Conservation (phyloP, 64 coral and sea anemone species). For the Montipora sp. region DNA sequence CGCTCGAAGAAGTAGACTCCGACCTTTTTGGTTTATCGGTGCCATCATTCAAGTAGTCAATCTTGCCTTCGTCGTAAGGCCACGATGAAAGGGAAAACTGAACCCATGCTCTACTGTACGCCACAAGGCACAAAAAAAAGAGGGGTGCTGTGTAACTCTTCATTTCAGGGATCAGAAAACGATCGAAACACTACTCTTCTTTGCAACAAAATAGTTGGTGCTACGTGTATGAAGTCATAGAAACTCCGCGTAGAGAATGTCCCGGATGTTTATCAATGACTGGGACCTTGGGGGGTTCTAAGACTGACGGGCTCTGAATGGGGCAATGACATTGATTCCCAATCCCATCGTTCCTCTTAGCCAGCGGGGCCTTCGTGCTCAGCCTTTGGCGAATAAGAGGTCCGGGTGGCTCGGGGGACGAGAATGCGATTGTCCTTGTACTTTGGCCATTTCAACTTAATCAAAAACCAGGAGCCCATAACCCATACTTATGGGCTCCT, state of each 20-base stretch:
- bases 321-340: no score
- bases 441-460: no score
- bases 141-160: background rate
- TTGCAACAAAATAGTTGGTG: background rate
- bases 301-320: no score
- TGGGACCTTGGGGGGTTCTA: background rate
- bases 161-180: background rate
- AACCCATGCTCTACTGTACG: background rate
- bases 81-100: background rate
- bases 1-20: background rate
- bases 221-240: slow-evolving; percentile 26
- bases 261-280: slow-evolving; percentile 9
- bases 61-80: background rate
- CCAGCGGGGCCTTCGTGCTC: no score
- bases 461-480: no score
- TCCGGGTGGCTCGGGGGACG: no score
- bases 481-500: no score
- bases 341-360: no score
- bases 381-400: no score
- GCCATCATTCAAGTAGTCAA: slow-evolving; percentile 8
- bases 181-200: no score
- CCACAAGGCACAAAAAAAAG: background rate
- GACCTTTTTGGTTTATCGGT: background rate
- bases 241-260: slow-evolving; percentile 14
- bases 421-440: no score